These are phyloP conservation scores for Tapirus indicus DNA, from an alignment of 2,797 vertebrate species.

Conservation along the genomic window DNA sequence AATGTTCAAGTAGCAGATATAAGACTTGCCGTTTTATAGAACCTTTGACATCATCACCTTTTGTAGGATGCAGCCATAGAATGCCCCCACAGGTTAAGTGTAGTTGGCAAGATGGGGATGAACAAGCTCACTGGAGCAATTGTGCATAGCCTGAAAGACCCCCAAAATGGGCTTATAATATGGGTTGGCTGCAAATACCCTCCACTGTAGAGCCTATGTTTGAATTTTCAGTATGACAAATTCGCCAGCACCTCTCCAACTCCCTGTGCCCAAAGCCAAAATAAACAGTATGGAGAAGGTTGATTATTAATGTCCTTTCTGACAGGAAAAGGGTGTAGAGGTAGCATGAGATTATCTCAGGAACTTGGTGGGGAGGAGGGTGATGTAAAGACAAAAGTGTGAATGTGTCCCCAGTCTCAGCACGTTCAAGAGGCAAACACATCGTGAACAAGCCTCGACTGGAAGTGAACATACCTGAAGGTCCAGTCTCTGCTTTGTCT, in stretches of 20 bases:
- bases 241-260: neutral
- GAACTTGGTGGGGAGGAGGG: neutral
- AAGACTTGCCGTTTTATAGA: neutral
- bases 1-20: neutral
- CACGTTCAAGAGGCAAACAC: neutral
- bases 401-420: neutral
- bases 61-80: neutral
- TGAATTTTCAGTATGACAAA: neutral
- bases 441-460: neutral
- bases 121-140: neutral
- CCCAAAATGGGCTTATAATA: neutral
- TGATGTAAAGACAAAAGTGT: neutral
- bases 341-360: constrained; percentile 28
- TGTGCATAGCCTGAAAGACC: neutral
- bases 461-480: no score
- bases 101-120: neutral
- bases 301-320: neutral
- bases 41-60: neutral
- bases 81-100: neutral
- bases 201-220: neutral
- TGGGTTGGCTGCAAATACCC: neutral
- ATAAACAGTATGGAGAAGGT: constrained; percentile 10
- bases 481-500: neutral
- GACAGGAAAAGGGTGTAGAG: constrained; percentile 53
- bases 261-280: constrained; percentile 16